A percentile compares a stretch with the other conserved stretches of the same genome.
phyloP scores from a whole-genome alignment of 2,888 invertebrate species.

The Aporophyla lueneburgensis region DNA sequence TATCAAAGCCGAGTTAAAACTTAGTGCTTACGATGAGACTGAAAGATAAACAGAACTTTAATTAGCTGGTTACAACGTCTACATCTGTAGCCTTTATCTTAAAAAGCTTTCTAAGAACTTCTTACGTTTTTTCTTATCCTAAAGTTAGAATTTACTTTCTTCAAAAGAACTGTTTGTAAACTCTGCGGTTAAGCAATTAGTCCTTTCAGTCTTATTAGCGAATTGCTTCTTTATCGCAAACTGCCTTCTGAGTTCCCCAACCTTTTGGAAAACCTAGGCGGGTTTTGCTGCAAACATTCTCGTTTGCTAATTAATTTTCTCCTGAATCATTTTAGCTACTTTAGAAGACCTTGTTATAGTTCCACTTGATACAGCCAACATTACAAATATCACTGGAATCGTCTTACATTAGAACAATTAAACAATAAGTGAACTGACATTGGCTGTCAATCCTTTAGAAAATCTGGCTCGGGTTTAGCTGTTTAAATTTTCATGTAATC shows the following conservation, averaged over 20 bases:
- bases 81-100: slow-evolving; percentile 14
- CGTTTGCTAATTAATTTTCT: slow-evolving; percentile 1
- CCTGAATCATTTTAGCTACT: not conserved
- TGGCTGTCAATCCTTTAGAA: not conserved
- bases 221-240: slow-evolving; percentile 27
- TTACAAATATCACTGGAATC: slow-evolving; percentile 25
- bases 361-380: not conserved
- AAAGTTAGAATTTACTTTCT: slow-evolving; percentile 12
- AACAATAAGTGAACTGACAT: slow-evolving; percentile 1
- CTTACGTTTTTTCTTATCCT: not conserved
- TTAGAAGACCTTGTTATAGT: not conserved
- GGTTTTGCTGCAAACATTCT: slow-evolving; percentile 1
- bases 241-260: not conserved
- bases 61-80: slow-evolving; percentile 20
- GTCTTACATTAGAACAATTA: not conserved
- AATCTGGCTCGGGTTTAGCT: not conserved
- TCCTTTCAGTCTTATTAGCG: not conserved
- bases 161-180: slow-evolving; percentile 13
- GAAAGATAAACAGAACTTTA: slow-evolving; percentile 33
- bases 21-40: not conserved
- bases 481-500: not conserved
- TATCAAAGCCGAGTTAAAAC: not conserved
- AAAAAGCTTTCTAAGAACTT: slow-evolving; percentile 21
- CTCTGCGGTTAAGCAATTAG: slow-evolving; percentile 20
- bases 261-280: slow-evolving; percentile 7